Conservation (phyloP, 2,888 invertebrate genomes). For the Cerastoderma edule region DNA sequence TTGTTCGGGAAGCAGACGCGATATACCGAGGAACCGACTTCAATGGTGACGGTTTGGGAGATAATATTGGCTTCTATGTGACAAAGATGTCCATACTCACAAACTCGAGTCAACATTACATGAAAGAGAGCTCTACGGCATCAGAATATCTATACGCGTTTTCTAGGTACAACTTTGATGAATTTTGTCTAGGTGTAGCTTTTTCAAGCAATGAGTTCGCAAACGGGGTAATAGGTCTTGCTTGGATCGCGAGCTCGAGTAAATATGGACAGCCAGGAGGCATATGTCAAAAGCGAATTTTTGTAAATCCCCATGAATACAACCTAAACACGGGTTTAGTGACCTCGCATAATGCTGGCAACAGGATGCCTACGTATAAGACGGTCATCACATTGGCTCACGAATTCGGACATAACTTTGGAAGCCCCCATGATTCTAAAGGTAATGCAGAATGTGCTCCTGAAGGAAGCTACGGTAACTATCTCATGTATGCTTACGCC, state of each 20-base stretch:
- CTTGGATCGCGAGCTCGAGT: constrained; percentile 74
- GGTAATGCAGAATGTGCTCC: constrained; percentile 59
- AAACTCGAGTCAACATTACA: constrained; percentile 45
- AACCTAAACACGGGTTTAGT: constrained; percentile 75
- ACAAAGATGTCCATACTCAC: constrained; percentile 68
- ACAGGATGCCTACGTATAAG: constrained; percentile 61
- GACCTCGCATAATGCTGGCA: constrained; percentile 63
- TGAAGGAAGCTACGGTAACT: constrained; percentile 67
- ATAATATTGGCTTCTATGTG: constrained; percentile 78
- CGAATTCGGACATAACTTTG: constrained; percentile 80
- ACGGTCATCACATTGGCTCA: constrained; percentile 70
- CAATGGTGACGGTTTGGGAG: constrained; percentile 75
- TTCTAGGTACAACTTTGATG: constrained; percentile 67
- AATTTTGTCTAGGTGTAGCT: constrained; percentile 69
- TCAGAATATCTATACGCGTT: constrained; percentile 69
- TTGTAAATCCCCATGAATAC: constrained; percentile 30
- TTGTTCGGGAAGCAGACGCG: constrained; percentile 73
- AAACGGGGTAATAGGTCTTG: constrained; percentile 71
- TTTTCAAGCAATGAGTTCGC: constrained; percentile 75
- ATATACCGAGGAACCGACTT: constrained; percentile 80
- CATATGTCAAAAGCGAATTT: constrained; percentile 69
- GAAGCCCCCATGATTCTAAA: constrained; percentile 72
- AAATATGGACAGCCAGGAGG: constrained; percentile 69
- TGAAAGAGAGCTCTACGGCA: constrained; percentile 50
- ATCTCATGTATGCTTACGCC: constrained; percentile 74